phyloP scores from a whole-genome alignment of 2,113 vertebrate genomes.

The Zapornia atra region DNA sequence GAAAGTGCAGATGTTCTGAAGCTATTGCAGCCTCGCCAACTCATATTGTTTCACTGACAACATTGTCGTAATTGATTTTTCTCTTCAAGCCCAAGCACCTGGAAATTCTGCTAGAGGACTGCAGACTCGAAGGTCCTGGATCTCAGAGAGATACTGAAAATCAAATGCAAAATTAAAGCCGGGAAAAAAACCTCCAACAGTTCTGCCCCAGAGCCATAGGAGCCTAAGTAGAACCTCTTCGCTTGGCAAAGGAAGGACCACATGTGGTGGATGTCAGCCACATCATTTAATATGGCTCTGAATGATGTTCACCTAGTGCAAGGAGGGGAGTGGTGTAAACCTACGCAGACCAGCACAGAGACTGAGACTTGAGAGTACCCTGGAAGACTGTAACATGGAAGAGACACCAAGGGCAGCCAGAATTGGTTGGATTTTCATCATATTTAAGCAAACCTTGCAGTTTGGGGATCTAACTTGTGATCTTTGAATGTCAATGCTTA shows the following conservation, averaged over 20 bases:
- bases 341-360: background rate
- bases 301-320: background rate
- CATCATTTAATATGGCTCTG: background rate
- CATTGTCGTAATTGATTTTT: background rate
- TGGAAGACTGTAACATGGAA: accelerated
- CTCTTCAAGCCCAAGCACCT: background rate
- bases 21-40: background rate
- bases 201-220: background rate
- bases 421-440: accelerated
- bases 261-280: background rate
- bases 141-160: background rate
- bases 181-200: too few species aligned
- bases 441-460: background rate
- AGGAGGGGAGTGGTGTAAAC: background rate
- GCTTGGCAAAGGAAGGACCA: background rate
- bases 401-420: background rate
- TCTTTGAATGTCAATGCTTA: accelerated
- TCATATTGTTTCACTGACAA: background rate
- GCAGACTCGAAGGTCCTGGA: background rate
- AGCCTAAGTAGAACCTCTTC: background rate
- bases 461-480: background rate
- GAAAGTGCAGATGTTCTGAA: conserved; percentile 1
- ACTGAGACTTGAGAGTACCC: background rate
- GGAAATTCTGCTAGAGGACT: background rate
- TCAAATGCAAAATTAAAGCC: background rate